Evolutionary conservation across 2,888 invertebrate genomes (phyloP).

Genomic region (Sarcophaga subvicina): DNA sequence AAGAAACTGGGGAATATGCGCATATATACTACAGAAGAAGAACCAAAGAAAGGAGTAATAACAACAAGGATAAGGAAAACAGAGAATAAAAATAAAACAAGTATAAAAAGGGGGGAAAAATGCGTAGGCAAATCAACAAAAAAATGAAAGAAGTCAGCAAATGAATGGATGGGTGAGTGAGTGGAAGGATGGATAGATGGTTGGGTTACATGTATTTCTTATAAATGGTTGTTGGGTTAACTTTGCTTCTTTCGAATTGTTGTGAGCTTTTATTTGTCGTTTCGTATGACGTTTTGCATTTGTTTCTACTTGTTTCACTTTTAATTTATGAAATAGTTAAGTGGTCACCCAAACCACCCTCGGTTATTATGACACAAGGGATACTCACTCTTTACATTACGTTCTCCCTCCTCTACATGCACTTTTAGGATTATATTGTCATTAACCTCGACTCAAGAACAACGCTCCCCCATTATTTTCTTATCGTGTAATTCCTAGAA

Average conservation of each 20-base stretch:
- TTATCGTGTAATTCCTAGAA: not conserved
- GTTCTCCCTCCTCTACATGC: no score
- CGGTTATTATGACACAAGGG: not conserved
- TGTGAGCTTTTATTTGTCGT: not conserved
- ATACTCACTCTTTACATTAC: no score
- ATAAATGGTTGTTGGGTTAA: conserved; percentile 51
- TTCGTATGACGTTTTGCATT: no score
- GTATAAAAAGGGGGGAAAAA: conserved; percentile 21
- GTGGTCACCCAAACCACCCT: conserved; percentile 65
- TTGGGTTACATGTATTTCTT: not conserved
- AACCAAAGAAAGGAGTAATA: not conserved
- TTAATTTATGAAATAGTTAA: conserved; percentile 64
- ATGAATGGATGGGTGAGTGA: not conserved
- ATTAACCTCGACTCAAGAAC: conserved; percentile 63
- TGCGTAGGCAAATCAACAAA: conserved; percentile 19
- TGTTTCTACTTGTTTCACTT: conserved; percentile 40
- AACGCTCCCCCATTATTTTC: conserved; percentile 31
- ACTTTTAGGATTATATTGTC: conserved; percentile 59
- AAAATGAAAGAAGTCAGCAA: not conserved
- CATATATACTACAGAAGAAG: no score
- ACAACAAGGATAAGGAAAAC: not conserved
- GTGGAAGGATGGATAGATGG: not conserved
- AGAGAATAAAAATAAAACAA: conserved; percentile 12
- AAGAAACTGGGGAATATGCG: not conserved
- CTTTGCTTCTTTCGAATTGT: not conserved